Percentiles rank a stretch among this genome's conserved stretches.
phyloP scores from a whole-genome alignment of 37 sponge, comb jelly and placozoan genomes.

The Geodia barretti region DNA sequence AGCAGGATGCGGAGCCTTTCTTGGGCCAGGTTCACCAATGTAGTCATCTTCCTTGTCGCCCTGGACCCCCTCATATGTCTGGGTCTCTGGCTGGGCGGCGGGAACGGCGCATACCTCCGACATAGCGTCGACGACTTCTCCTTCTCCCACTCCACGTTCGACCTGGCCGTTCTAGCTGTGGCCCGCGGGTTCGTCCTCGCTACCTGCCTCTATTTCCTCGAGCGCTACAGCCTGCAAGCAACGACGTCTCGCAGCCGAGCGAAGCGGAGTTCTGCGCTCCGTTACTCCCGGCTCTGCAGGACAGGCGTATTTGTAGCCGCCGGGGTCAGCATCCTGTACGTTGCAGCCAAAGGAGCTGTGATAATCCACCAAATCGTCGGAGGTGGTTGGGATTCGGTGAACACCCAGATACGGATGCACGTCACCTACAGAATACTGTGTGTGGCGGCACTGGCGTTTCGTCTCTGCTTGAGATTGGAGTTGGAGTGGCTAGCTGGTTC shows the following conservation, averaged over 20 bases:
- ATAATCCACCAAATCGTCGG: conserved; percentile 20
- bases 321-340: conserved; percentile 30
- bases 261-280: not conserved
- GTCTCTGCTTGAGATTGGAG: conserved; percentile 50
- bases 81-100: conserved; percentile 67
- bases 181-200: conserved; percentile 49
- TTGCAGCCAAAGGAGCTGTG: conserved; percentile 48
- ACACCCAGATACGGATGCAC: conserved; percentile 26
- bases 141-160: conserved; percentile 65
- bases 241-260: not conserved
- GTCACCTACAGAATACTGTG: conserved; percentile 67
- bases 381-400: not conserved
- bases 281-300: conserved; percentile 3
- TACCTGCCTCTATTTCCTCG: conserved; percentile 49
- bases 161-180: conserved; percentile 73
- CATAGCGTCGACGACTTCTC: conserved; percentile 71
- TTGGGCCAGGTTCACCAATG: conserved; percentile 32
- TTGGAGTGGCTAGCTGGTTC: conserved; percentile 24
- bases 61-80: conserved; percentile 56
- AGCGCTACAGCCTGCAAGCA: conserved; percentile 30
- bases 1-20: conserved; percentile 1
- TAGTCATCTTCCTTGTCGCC: conserved; percentile 29
- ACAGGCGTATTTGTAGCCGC: conserved; percentile 21
- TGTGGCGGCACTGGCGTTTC: conserved; percentile 24
- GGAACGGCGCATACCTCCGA: conserved; percentile 47